Evolutionary conservation across 2,888 invertebrate species (phyloP), one percentile per base, ranked within the genome.

Genomic region (Parthenolecanium corni): DNA sequence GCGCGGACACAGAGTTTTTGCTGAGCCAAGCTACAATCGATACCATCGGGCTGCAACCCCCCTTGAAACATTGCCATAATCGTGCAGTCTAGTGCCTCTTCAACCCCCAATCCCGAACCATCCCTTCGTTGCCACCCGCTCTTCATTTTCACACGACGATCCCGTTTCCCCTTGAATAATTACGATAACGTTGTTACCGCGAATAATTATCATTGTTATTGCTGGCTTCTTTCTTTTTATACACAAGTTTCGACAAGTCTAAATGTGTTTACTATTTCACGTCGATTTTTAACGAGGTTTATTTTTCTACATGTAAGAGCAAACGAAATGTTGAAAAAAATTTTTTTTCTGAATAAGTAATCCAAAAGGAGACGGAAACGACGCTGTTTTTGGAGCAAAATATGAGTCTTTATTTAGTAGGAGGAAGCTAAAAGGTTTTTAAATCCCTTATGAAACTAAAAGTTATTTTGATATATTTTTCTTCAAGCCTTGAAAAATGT

Each of bases 21-120:
- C 56, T 16, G 23, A 52, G 16, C 18, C 31, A 40, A 24, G 42
- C 46, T 56, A 56, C 56, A 56, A 56, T 56, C 56, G 56, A 56
- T 56, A 56, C 56, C 56, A 56, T 46, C 56, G 56, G 46, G 56
- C 44, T 1, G 56, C 42, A 56, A 42, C 56, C 25, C 44, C 56
- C 31, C 31, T 25, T 46, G n/a, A 56, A 56, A 56, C 56, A 46
- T 56, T 42, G 44, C 46, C 46, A 46, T 25, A 44, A 31, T 31
- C 31, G 16, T 56, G 44, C 44, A 40, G 53, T 56, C 42, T 56
- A 56, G 44, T 56, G 46, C 44, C 56, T 42, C 56, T 56, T 56
- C 46, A 56, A 42, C 56, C 56, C 23, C 56, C 23, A 44, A 25
- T 42, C 6, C 44, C 5, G 6, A 14, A 31, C 31, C 31, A 31